Percentiles rank a stretch among this genome's conserved stretches.
Conservation (phyloP, 2,797 vertebrate species). For the Hippopotamyrus pictus region DNA sequence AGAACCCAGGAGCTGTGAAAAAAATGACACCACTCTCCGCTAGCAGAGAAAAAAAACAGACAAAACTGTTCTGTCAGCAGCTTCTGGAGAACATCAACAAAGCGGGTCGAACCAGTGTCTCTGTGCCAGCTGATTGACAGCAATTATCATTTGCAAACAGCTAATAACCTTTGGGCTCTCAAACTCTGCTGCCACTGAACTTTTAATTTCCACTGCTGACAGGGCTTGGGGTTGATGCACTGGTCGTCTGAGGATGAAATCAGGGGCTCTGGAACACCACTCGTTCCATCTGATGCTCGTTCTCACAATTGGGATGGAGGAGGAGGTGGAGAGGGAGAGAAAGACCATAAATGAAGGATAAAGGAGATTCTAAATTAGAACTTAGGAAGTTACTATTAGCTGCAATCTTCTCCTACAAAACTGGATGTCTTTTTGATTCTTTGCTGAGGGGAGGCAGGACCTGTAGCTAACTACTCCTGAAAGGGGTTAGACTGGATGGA, state of each 20-base stretch:
- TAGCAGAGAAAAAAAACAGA: background rate
- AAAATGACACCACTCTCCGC: background rate
- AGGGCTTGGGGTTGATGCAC: background rate
- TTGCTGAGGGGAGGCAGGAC: background rate
- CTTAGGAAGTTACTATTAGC: background rate
- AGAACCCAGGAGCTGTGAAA: background rate
- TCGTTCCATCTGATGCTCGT: background rate
- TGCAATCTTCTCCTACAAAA: background rate
- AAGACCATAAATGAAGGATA: background rate
- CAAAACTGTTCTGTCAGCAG: slow-evolving; percentile 14
- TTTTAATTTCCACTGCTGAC: background rate
- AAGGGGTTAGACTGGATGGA: background rate
- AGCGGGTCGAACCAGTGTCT: background rate
- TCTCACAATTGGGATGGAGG: background rate
- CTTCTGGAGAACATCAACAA: background rate
- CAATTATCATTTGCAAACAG: slow-evolving; percentile 4
- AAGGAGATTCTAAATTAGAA: background rate
- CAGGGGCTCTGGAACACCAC: background rate
- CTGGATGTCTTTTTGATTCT: background rate
- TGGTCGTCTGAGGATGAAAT: background rate
- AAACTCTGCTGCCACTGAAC: background rate
- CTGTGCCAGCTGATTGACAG: background rate
- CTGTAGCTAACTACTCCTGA: background rate
- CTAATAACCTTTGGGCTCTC: background rate
- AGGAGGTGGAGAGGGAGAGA: background rate